Base-by-base conservation (phyloP, 2,888 invertebrate genomes). In the Hirtodrosophila alboralis region DNA sequence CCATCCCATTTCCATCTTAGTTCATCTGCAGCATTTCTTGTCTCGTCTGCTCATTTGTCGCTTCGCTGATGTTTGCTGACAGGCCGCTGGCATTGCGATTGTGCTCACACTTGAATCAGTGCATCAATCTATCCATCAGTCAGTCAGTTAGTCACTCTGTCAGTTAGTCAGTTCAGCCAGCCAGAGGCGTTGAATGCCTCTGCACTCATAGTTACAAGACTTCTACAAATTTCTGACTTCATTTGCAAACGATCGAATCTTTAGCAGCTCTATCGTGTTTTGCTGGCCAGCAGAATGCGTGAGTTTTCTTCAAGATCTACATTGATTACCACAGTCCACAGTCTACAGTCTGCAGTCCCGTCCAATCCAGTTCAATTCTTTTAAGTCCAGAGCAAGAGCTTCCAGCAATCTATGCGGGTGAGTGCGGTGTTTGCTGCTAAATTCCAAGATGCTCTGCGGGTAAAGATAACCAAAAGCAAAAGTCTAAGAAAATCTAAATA, bases 1-100 rank as follows among this genome's bases (percentile, higher is more conserved):
- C 18, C 18, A 59, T 58, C 28, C 63, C 45, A 62, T 64, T 62
- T 56, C 65, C 54, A 60, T 52, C 38, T 51, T 54, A 54, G 66
- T 52, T 48, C 66, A 71, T 71, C 56, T 66, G 30, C 71, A 52
- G 69, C 66, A 69, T 69, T 69, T 69, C 69, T 65, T 43, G 60
- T 61, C 54, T 62, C 56, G 61, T 68, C 66, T 79, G 76, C 80
- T 76, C 80, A 79, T 79, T 79, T 79, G 79, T 79, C 84, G 79
- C 84, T 79, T 74, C 75, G 75, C 65, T 79, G 78, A 66, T 69
- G 70, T 51, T 77, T 60, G 74, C 67, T 64, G 67, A 51, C 73
- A 72, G 69, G 43, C 72, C 51, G 44, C 56, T 48, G 54, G 48
- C 54, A 68, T 57, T 66, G 52, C 54, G 59, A 65, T 67, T 77